Evolutionary conservation across 2,113 vertebrate species (phyloP), one percentile per base, ranked within the genome.

Genomic region (Xiphias gladius): DNA sequence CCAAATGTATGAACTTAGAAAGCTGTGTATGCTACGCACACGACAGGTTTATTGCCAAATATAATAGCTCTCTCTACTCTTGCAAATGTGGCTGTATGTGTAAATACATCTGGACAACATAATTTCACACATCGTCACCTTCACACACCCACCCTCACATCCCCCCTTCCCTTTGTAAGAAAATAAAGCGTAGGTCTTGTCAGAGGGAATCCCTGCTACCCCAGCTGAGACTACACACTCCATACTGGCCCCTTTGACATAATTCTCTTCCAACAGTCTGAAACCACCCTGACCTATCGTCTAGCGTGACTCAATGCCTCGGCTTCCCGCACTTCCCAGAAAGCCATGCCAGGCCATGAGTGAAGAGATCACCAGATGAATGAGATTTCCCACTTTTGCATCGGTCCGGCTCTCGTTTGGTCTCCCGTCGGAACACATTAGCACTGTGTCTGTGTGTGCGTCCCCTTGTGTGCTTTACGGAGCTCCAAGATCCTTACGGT

Each of bases 41-140:
- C 54, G 59, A 46, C 39, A 52, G 63, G 67, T 65, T 80, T 72
- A 37, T 72, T 82, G 64, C 74, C 74, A 82, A 83, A 74, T 75
- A 76, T 71, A 90, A 91, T 64, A 80, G 69, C 50, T 71, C 74
- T 74, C 55, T 86, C 69, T 69, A 62, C 72, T 84, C 50, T 54
- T 66, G 82, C 71, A 69, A 61, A 86, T 84, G 67, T 77, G 76
- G 74, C 77, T 65, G 62, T 73, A 75, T 75, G 79, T 88, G 63
- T 91, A 90, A 93, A 94, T 88, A 92, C 89, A 91, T 91, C 88
- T 94, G 93, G 90, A 89, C 90, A 90, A 79, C 88, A 90, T 93
- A 89, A 92, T 89, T 92, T 92, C 83, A 89, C 90, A 92, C 87
- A 89, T 90, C 85, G n/a, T 89, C 92, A 87, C 90, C 77, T 83